phyloP scores from a whole-genome alignment of 2,113 vertebrate species.

The Lichenostomus cassidix region DNA sequence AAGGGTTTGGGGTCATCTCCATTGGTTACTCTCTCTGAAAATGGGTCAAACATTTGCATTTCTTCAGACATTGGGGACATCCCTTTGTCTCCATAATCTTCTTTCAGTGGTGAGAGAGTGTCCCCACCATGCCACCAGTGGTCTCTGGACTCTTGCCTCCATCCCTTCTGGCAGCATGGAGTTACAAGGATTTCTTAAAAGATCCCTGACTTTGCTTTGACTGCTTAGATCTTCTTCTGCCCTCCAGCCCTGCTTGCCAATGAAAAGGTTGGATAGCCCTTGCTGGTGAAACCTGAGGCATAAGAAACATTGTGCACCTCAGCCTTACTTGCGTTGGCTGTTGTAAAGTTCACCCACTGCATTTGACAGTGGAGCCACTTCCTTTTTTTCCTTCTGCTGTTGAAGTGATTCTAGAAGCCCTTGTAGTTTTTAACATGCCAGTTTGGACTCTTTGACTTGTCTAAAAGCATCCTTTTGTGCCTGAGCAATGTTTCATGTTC shows the following conservation, averaged over 20 bases:
- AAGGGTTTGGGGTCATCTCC: background rate
- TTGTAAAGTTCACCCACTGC: background rate
- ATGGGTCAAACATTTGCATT: background rate
- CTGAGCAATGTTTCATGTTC: too few species aligned
- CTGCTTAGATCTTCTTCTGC: background rate
- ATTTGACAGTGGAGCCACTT: background rate
- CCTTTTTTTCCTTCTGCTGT: background rate
- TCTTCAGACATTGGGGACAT: background rate
- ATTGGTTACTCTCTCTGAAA: background rate
- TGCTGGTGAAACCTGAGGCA: background rate
- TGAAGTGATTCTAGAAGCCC: background rate
- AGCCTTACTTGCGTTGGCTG: background rate
- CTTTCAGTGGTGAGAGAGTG: background rate
- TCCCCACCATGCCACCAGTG: background rate
- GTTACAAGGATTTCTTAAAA: background rate
- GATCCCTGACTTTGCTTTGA: background rate
- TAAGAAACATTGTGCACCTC: background rate
- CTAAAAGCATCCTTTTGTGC: background rate
- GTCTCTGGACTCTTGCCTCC: background rate
- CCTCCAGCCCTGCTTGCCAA: background rate
- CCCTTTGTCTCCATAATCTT: background rate
- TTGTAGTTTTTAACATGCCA: background rate
- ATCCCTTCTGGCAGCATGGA: background rate
- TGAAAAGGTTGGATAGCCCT: background rate
- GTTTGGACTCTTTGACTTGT: background rate